Evolutionary conservation across 2,113 vertebrate genomes (phyloP).

Genomic region (Aegotheles bennettii): DNA sequence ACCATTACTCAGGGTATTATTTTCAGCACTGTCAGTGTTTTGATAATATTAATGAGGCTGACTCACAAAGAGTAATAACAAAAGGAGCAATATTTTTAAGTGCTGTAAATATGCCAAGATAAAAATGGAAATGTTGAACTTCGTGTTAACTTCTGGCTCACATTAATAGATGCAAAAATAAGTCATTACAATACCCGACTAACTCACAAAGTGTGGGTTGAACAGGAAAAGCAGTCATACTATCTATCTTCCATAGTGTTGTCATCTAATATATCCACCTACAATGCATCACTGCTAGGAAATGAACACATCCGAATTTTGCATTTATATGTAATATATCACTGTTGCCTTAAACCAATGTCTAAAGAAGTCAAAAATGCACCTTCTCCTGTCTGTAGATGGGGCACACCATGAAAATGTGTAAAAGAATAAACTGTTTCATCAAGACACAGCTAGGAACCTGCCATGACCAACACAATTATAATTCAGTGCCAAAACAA

Average conservation of each 20-base stretch:
- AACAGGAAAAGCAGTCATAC: background rate
- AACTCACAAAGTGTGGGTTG: background rate
- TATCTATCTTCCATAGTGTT: background rate
- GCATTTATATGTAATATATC: background rate
- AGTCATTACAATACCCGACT: background rate
- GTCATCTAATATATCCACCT: background rate
- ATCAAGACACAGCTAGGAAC: background rate
- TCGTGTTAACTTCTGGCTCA: background rate
- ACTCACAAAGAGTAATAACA: background rate
- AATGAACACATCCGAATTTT: background rate
- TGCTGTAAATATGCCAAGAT: background rate
- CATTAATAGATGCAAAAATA: background rate
- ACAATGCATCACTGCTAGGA: background rate
- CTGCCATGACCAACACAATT: background rate
- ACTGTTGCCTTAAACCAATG: background rate
- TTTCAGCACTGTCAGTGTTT: background rate
- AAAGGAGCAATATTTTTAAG: background rate
- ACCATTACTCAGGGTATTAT: background rate
- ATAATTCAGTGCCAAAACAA: background rate
- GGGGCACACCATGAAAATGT: background rate
- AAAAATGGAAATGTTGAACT: constrained; percentile 6
- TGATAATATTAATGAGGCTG: background rate
- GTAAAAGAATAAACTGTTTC: background rate
- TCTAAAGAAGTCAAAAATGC: background rate
- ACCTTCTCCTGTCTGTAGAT: background rate